Evolutionary conservation across 2,113 vertebrate genomes (phyloP), one percentile per base, ranked within the genome.

Genomic region (Formicarius rufipectus): DNA sequence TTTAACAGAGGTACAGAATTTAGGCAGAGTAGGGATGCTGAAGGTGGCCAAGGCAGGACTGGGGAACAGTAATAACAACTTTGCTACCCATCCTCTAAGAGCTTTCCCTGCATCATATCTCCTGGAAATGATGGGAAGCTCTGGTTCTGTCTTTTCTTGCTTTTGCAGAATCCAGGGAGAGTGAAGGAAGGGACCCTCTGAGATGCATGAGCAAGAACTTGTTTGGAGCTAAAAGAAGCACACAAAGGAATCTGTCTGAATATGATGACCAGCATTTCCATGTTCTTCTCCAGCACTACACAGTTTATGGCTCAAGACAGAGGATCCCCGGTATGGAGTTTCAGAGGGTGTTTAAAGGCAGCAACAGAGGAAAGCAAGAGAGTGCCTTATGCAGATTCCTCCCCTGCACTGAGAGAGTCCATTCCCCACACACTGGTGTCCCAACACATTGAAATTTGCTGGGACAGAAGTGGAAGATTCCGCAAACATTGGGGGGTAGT

Each of bases 391-490:
- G n/a, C 37, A 58, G 71, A 53, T 88, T 67, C n/a, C 40, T 87
- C 19, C 47, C 33, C 25, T 0, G 0, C 56, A 21, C 86, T 35
- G 60, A 37, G 28, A 47, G 50, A 80, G 42, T 22, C 64, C 47
- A 28, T 89, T 90, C 68, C 73, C 52, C 44, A 55, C 1, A 2
- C 77, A 37, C 3, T n/a, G 56, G 16, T 80, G 68, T 83, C 67
- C 67, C 73, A 73, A 72, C 52, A 52, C 15, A 27, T 40, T 33
- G 68, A 90, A 67, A 92, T 88, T 90, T 93, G 30, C 75, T 60
- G 75, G 93, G 83, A 83, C 60, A 90, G 77, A 96, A 88, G 31
- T 56, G 87, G 47, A 23, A 91, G 44, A 94, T 92, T 93, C 95
- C 94, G 95, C 92, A 96, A 93, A 88, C 88, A 15, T 47, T 83